A percentile compares a stretch with the other conserved stretches of the same genome.
Evolutionary conservation across 2,888 invertebrate species (phyloP).

Genomic region (Parelbella ahira): DNA sequence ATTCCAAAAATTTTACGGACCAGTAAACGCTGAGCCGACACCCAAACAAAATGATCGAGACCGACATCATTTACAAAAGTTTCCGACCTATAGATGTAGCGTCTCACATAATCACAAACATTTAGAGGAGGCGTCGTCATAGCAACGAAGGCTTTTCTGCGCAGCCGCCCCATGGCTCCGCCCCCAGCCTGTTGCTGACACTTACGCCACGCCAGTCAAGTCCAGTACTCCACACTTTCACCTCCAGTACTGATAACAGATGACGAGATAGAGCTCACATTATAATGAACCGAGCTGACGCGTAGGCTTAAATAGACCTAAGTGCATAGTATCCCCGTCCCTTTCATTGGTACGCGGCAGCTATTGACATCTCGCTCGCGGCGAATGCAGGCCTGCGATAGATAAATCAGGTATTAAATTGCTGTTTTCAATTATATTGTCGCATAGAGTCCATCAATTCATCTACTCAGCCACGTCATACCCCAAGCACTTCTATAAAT

Average conservation of each 20-base stretch:
- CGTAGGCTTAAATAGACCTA: slow-evolving; percentile 7
- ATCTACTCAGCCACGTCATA: too few species aligned
- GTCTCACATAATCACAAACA: slow-evolving; percentile 75
- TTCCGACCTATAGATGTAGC: slow-evolving; percentile 44
- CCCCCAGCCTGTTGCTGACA: slow-evolving; percentile 76
- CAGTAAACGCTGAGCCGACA: slow-evolving; percentile 30
- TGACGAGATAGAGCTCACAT: slow-evolving; percentile 11
- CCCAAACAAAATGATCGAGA: slow-evolving; percentile 50
- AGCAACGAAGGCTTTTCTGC: slow-evolving; percentile 56
- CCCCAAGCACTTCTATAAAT: too few species aligned
- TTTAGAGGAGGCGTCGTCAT: slow-evolving; percentile 69
- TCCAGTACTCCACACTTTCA: slow-evolving; percentile 32
- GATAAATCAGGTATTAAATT: slow-evolving; percentile 53
- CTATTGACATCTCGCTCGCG: slow-evolving; percentile 45
- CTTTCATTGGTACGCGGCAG: slow-evolving; percentile 3
- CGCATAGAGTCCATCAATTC: too few species aligned
- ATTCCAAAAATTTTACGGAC: too few species aligned
- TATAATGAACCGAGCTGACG: slow-evolving; percentile 19
- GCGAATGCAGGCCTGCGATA: slow-evolving; percentile 50
- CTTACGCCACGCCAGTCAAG: slow-evolving; percentile 58
- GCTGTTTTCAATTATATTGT: too few species aligned
- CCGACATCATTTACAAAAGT: slow-evolving; percentile 60
- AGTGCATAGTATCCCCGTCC: slow-evolving; percentile 15
- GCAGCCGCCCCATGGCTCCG: slow-evolving; percentile 66
- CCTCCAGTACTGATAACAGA: slow-evolving; percentile 17